A percentile compares a stretch with the other conserved stretches of the same genome.
These are phyloP conservation scores for Antheraea pernyi DNA, from an alignment of 1,140 invertebrate genomes.

Conservation along the genomic window DNA sequence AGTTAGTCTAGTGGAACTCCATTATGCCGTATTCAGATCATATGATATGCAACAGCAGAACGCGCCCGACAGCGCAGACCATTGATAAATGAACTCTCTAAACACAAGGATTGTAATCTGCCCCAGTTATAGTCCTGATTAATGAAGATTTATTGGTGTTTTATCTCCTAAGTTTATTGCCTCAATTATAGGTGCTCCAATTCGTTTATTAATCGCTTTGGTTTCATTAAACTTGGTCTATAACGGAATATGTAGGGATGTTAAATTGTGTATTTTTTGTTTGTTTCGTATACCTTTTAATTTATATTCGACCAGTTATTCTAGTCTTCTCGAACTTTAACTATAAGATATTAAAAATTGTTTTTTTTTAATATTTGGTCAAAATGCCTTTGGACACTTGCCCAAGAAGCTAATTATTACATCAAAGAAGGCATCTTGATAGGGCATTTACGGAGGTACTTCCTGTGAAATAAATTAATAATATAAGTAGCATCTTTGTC, in stretches of 20 bases:
- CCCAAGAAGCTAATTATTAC: no score
- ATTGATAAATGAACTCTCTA: constrained; percentile 18
- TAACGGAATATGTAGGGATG: no score
- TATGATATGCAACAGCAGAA: background rate
- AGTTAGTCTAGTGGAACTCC: background rate
- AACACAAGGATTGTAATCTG: constrained; percentile 16
- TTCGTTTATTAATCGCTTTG: constrained; percentile 9
- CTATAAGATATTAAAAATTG: no score
- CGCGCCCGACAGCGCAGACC: background rate
- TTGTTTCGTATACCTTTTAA: background rate
- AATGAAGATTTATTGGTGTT: constrained; percentile 29
- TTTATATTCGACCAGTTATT: background rate
- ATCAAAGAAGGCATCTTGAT: no score
- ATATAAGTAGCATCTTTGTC: no score
- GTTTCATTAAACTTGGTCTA: background rate
- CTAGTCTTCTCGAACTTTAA: no score
- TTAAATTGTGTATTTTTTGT: background rate
- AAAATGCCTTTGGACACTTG: no score
- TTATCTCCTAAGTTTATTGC: constrained; percentile 17
- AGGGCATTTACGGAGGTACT: no score
- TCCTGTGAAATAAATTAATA: no score
- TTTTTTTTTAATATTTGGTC: no score
- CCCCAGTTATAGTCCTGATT: constrained; percentile 24
- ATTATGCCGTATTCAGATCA: background rate
- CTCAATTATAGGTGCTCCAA: constrained; percentile 11